Base-by-base conservation (phyloP, 92 coral and sea anemone genomes). In the Ricordea florida region DNA sequence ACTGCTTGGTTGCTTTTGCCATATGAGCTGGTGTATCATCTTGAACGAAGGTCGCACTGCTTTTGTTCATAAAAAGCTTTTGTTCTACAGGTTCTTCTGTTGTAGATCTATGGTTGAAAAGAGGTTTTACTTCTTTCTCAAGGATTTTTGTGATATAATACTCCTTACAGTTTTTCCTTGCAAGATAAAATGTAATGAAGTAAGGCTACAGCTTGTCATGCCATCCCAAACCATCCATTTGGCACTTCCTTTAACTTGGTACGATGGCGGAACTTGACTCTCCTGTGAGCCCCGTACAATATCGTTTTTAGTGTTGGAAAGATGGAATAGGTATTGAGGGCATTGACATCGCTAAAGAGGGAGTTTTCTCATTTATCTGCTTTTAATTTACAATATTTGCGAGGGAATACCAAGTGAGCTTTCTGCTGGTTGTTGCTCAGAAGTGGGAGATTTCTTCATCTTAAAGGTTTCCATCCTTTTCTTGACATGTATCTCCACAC, bases 1-100 rank as follows among this genome's bases (percentile, higher is more conserved):
- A 67, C 25, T 17, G 20, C 55, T 52, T 66, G 4, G 55, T 43
- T 0, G 43, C 79, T 18, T 72, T 40, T 2, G 68, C 67, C 4
- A 45, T 57, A 18, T 72, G 69, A 57, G 53, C 79, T 18, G 79
- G 79, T 44, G 40, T 29, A 6, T 18, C 55, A 46, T 8, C 53
- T 46, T 46, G 53, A 10, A 59, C 22, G 25, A 32, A 59, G 46
- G 46, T 59, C 68, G 48, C 48, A 60, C 68, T 34, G 30, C 57
- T 21, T 50, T 50, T 50, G 57, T 50, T 50, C 31, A 18, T 52
- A 22, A 52, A 25, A 25, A 72, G 68, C 55, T 72, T 70, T 72
- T 67, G 36, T 30, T 72, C 57, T 41, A 72, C 68, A 7, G 55
- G 55, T 23, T 56, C 30, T 16, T 72, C 79, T 13, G 66, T 24